Evolutionary conservation across 2,888 invertebrate species (phyloP).

Genomic region (Melipona beecheii): DNA sequence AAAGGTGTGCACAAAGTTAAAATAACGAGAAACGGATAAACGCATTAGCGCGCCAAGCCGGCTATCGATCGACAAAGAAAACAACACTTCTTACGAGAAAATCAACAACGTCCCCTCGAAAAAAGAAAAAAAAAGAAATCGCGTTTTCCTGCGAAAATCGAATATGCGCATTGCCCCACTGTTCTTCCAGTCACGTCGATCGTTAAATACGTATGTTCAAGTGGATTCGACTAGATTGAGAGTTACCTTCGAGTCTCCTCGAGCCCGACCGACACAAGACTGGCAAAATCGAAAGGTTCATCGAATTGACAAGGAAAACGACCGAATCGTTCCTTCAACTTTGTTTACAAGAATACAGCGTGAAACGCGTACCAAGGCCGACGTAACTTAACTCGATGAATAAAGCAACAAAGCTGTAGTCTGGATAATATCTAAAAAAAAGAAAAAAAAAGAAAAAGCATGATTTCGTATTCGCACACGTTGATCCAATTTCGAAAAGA

Average conservation of each 20-base stretch:
- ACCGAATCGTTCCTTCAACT: background rate
- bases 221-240: background rate
- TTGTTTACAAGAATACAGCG: conserved; percentile 17
- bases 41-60: background rate
- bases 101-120: background rate
- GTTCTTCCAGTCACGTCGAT: background rate
- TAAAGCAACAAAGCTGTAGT: background rate
- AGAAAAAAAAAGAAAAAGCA: background rate
- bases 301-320: conserved; percentile 10
- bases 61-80: conserved; percentile 8
- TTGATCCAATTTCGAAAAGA: background rate
- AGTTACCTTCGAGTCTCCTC: background rate
- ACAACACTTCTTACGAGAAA: background rate
- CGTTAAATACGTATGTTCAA: background rate
- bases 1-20: background rate
- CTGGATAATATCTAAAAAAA: background rate
- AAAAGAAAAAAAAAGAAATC: background rate
- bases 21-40: background rate
- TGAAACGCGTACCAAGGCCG: conserved; percentile 33
- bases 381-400: conserved; percentile 47
- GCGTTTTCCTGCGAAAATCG: background rate
- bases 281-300: conserved; percentile 10
- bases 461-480: background rate
- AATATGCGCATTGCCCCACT: background rate
- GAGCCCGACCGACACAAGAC: conserved; percentile 17